Evolutionary conservation across 1,140 invertebrate species (phyloP).

Genomic region (Drosophila prosaltans): DNA sequence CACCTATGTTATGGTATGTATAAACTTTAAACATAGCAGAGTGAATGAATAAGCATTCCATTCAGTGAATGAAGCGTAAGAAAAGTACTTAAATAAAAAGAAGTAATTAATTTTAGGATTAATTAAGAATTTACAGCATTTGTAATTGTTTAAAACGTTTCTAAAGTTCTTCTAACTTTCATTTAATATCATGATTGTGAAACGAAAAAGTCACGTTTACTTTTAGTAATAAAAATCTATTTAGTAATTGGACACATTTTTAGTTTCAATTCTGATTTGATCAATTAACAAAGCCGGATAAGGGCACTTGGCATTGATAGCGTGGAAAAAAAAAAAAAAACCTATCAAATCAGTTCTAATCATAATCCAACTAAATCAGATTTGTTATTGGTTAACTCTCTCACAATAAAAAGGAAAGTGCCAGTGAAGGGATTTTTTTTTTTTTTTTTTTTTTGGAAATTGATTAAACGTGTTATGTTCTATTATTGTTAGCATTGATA

Average conservation of each 20-base stretch:
- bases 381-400: background rate
- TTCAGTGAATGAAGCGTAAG: too few relatives aligned
- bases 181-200: too few relatives aligned
- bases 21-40: background rate
- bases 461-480: background rate
- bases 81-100: too few relatives aligned
- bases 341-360: background rate
- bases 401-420: background rate
- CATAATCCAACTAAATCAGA: background rate
- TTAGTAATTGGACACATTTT: background rate
- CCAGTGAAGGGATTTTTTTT: background rate
- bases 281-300: constrained; percentile 6
- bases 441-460: background rate
- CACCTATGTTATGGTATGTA: constrained; percentile 15
- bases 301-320: constrained; percentile 1
- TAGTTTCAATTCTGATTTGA: background rate
- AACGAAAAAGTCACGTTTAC: too few relatives aligned
- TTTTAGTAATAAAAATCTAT: too few relatives aligned
- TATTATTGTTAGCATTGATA: background rate
- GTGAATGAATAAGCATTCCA: too few relatives aligned
- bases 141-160: too few relatives aligned
- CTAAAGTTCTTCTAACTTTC: too few relatives aligned
- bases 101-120: too few relatives aligned
- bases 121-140: too few relatives aligned
- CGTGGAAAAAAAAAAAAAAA: too few relatives aligned